Evolutionary conservation across 2,113 vertebrate genomes (phyloP).

Genomic region (Piprites chloris): DNA sequence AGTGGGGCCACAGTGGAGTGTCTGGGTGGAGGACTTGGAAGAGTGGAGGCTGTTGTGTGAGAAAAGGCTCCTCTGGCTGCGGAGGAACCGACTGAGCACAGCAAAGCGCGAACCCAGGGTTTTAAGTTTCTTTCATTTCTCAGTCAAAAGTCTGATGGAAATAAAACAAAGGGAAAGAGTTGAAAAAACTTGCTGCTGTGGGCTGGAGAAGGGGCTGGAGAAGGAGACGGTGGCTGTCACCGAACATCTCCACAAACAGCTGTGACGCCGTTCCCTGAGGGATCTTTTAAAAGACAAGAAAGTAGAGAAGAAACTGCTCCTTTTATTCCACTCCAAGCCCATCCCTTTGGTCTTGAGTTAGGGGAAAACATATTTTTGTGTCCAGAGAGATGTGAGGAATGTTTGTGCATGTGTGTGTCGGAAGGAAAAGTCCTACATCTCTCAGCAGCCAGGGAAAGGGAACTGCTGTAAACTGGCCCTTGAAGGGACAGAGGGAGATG

Average conservation of each 20-base stretch:
- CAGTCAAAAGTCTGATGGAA: neutral
- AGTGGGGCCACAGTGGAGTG: no score
- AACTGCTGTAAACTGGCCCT: neutral
- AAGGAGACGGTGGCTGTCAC: neutral
- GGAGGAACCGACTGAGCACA: neutral
- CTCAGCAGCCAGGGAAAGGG: neutral
- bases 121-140: neutral
- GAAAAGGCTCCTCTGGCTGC: neutral
- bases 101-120: neutral
- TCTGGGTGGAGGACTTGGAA: neutral
- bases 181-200: neutral
- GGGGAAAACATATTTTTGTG: neutral
- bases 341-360: neutral
- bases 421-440: neutral
- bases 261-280: rapidly evolving
- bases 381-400: neutral
- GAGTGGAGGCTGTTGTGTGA: rapidly evolving
- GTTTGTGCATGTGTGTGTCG: rapidly evolving
- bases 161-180: neutral
- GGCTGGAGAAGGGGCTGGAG: neutral
- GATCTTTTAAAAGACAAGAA: neutral
- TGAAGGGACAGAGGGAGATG: neutral
- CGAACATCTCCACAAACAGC: neutral
- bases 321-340: neutral
- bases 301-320: neutral